Evolutionary conservation across 2,797 vertebrate species (phyloP), one percentile per base, ranked within the genome.

Genomic region (Falco concolor): DNA sequence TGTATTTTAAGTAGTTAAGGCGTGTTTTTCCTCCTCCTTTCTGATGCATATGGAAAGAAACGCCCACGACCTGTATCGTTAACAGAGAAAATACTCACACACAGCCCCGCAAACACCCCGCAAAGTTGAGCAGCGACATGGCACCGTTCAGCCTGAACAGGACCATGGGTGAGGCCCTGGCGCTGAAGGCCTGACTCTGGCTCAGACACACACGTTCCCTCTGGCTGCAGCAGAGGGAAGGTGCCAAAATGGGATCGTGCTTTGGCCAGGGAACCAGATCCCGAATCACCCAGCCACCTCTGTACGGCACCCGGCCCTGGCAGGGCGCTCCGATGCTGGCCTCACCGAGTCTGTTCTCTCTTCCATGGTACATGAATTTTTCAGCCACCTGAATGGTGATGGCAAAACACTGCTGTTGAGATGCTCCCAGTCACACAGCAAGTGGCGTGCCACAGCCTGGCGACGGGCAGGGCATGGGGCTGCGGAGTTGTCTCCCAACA

Each of bases 341-440:
- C 67, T 32, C 34, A 11, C 32, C 2, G 2, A 30, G 42, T 32
- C 34, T 13, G 2, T 10, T 54, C 19, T 44, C 54, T 40, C 24
- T 32, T 42, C 27, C 7, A 0, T 3, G 9, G 9, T 1, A 28
- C 19, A 1, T 5, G n/a, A 56, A 16, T 23, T 76, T 49, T 19
- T 34, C 25, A 84, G 40, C 54, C 52, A 11, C 77, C 18, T 10
- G 59, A 45, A 61, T 2, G 22, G 32, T 3, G 36, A 56, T 4
- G 15, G 60, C 59, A 53, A 19, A 65, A 34, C 30, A 19, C 21
- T 1, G 42, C 34, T 53, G 57, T 70, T 70, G 8, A 24, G 49
- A 5, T 5, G 16, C 30, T 4, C 0, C 0, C 3, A 21, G 9
- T 1, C 16, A 27, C 27, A 47, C 25, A 19, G 67, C 30, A 22